phyloP scores from a whole-genome alignment of 2,888 invertebrate species.

The Drosophila anceps region DNA sequence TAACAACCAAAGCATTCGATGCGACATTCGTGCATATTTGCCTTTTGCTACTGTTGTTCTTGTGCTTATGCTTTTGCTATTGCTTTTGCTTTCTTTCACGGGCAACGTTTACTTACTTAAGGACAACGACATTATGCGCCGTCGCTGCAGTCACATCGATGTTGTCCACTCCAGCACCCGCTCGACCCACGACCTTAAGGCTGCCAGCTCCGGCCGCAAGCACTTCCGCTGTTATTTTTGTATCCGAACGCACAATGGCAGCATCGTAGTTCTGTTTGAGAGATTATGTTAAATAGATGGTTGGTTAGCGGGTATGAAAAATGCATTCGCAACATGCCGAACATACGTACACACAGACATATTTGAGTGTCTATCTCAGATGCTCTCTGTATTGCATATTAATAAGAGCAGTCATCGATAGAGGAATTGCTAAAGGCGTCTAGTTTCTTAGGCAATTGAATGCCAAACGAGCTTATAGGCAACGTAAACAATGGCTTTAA shows the following conservation, averaged over 20 bases:
- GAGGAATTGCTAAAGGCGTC: not conserved
- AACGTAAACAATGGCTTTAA: not conserved
- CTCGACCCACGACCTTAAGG: slow-evolving; percentile 95
- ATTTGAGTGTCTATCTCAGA: not conserved
- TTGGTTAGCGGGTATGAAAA: slow-evolving; percentile 5
- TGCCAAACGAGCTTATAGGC: not conserved
- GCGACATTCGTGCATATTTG: slow-evolving; percentile 35
- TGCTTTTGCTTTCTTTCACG: not conserved
- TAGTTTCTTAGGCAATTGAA: not conserved
- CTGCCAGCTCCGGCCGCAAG: slow-evolving; percentile 89
- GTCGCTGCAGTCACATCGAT: slow-evolving; percentile 96
- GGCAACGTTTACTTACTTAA: slow-evolving; percentile 91
- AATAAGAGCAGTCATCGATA: not conserved
- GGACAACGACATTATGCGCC: slow-evolving; percentile 93
- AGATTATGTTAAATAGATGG: slow-evolving; percentile 27
- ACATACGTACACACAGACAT: not conserved
- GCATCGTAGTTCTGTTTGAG: slow-evolving; percentile 92
- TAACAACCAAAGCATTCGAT: slow-evolving; percentile 1
- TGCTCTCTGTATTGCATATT: not conserved
- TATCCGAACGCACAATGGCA: slow-evolving; percentile 96
- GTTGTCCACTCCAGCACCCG: slow-evolving; percentile 99
- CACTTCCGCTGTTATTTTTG: slow-evolving; percentile 96
- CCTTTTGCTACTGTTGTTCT: not conserved
- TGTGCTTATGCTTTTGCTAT: not conserved
- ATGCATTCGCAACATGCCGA: not conserved